Conservation (phyloP, 2,888 invertebrate species). For the Papilio elwesi region DNA sequence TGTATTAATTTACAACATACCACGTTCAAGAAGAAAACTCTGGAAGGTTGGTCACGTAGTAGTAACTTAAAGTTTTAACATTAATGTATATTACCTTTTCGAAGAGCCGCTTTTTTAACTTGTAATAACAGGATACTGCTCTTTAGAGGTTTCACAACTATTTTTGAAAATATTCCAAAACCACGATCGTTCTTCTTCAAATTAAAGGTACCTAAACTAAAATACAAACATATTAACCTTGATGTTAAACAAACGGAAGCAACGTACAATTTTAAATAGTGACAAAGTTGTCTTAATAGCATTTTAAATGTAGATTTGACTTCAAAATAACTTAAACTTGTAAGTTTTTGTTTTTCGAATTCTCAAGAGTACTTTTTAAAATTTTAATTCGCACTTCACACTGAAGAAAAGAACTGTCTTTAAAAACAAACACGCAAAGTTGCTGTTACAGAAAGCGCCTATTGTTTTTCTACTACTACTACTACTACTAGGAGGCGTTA, state of each 20-base stretch:
- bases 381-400: too few species aligned
- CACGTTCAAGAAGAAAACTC: not conserved
- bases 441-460: too few species aligned
- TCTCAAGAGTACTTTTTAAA: not conserved
- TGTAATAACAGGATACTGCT: not conserved
- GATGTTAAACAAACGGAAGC: conserved; percentile 2
- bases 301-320: conserved; percentile 14
- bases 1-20: too few species aligned
- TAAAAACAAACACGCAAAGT: too few species aligned
- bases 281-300: conserved; percentile 14
- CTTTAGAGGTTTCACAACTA: not conserved
- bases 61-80: conserved; percentile 11
- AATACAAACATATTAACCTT: conserved; percentile 1
- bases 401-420: too few species aligned
- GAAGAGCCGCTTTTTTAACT: conserved; percentile 5
- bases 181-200: not conserved
- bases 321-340: conserved; percentile 10
- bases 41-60: conserved; percentile 8
- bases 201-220: not conserved
- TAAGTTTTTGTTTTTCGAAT: conserved; percentile 1
- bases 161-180: not conserved
- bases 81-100: not conserved
- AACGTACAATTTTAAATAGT: conserved; percentile 19
- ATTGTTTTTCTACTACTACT: too few species aligned
- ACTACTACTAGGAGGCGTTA: too few species aligned